These are phyloP conservation scores for Venturia canescens DNA, from an alignment of 1,140 invertebrate species.

Conservation along the genomic window DNA sequence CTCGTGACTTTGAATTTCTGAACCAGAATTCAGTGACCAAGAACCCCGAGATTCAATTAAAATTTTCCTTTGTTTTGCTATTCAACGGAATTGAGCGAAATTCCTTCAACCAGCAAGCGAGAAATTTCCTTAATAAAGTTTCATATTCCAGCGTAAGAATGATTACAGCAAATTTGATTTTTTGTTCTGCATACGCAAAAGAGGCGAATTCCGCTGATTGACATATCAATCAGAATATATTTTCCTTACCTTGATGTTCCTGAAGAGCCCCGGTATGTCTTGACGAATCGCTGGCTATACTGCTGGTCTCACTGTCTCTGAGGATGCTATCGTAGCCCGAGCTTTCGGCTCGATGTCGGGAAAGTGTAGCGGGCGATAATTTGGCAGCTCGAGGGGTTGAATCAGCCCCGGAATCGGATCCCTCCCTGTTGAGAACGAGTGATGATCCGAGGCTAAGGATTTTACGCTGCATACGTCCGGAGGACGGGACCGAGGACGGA, in stretches of 20 bases:
- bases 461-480: slow-evolving; percentile 77
- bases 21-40: too few species aligned
- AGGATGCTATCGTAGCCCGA: slow-evolving; percentile 93
- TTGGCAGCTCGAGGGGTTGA: slow-evolving; percentile 87
- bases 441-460: slow-evolving; percentile 79
- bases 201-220: neutral
- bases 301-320: slow-evolving; percentile 90
- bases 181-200: too few species aligned
- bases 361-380: slow-evolving; percentile 84
- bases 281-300: slow-evolving; percentile 86
- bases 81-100: too few species aligned
- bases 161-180: too few species aligned
- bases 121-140: too few species aligned
- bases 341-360: slow-evolving; percentile 85
- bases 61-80: too few species aligned
- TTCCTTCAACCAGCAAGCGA: too few species aligned
- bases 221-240: neutral
- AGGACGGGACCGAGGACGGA: slow-evolving; percentile 76
- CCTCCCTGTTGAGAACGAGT: slow-evolving; percentile 79
- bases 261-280: slow-evolving; percentile 82
- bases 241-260: slow-evolving; percentile 76
- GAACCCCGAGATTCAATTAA: too few species aligned
- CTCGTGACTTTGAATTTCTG: too few species aligned
- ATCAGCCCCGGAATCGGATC: slow-evolving; percentile 89
- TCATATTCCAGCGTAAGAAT: too few species aligned